These are phyloP conservation scores for Mayetiola destructor DNA, from an alignment of 2,888 invertebrate genomes.

Conservation along the genomic window DNA sequence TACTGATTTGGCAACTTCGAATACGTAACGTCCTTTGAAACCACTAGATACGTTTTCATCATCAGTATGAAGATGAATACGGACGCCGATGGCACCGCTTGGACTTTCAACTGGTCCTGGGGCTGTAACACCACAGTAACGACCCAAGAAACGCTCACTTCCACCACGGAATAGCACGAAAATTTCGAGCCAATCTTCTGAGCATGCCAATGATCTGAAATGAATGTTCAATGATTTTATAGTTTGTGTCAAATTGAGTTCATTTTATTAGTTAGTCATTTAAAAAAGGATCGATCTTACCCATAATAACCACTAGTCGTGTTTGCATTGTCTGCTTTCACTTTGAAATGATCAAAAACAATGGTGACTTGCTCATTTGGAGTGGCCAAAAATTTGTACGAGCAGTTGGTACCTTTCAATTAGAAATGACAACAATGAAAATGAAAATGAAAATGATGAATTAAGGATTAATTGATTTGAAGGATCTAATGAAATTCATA, in stretches of 20 bases:
- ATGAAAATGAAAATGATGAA: background rate
- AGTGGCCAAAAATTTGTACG: slow-evolving; percentile 75
- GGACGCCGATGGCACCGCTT: slow-evolving; percentile 72
- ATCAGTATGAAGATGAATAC: slow-evolving; percentile 80
- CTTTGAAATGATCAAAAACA: slow-evolving; percentile 83
- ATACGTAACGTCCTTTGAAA: slow-evolving; percentile 90
- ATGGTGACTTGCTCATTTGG: slow-evolving; percentile 81
- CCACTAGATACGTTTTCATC: slow-evolving; percentile 79
- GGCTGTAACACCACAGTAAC: slow-evolving; percentile 80
- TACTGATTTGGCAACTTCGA: slow-evolving; percentile 75
- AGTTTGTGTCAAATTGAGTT: background rate
- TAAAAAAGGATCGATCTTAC: slow-evolving; percentile 33
- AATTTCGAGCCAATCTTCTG: slow-evolving; percentile 88
- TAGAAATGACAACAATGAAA: slow-evolving; percentile 39
- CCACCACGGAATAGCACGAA: slow-evolving; percentile 77
- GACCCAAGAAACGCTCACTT: slow-evolving; percentile 69
- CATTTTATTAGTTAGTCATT: background rate
- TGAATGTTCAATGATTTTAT: background rate
- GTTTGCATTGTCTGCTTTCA: slow-evolving; percentile 67
- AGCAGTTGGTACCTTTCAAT: slow-evolving; percentile 87
- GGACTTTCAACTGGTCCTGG: slow-evolving; percentile 93
- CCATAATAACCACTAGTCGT: slow-evolving; percentile 60
- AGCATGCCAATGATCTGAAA: slow-evolving; percentile 46
- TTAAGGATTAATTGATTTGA: no score
- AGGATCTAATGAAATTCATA: no score